A percentile compares a stretch with the other conserved stretches of the same genome.
These are phyloP conservation scores for Hiodon alosoides DNA, from an alignment of 2,113 vertebrate genomes.

Conservation along the genomic window DNA sequence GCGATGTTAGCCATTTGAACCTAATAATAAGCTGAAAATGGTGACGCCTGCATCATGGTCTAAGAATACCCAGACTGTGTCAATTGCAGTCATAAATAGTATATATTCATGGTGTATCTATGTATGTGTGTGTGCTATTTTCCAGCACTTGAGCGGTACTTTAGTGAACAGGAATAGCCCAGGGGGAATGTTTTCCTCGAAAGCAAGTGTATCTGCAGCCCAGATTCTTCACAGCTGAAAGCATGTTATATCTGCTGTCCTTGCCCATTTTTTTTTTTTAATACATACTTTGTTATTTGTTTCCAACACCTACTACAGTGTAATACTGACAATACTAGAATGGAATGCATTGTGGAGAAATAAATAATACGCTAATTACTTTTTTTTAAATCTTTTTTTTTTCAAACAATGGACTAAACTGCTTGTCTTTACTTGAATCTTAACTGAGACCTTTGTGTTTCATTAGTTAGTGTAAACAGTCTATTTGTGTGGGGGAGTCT, in stretches of 20 bases:
- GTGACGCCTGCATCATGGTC: background rate
- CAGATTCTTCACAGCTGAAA: slow-evolving; percentile 43
- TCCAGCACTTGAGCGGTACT: slow-evolving; percentile 18
- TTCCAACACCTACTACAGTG: slow-evolving; percentile 51
- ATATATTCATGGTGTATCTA: slow-evolving; percentile 13
- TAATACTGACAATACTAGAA: slow-evolving; percentile 49
- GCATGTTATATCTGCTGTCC: slow-evolving; percentile 43
- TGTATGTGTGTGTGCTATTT: slow-evolving; percentile 13
- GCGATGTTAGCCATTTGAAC: background rate
- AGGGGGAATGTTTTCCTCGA: slow-evolving; percentile 21
- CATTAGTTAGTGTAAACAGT: slow-evolving; percentile 46
- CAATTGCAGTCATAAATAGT: slow-evolving; percentile 25
- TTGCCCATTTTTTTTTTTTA: slow-evolving; percentile 47
- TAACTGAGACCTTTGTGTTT: slow-evolving; percentile 56
- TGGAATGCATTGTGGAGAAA: slow-evolving; percentile 41
- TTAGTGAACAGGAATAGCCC: slow-evolving; percentile 20
- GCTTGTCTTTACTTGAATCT: slow-evolving; percentile 52
- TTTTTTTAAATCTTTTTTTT: slow-evolving; percentile 43
- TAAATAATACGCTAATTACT: slow-evolving; percentile 55
- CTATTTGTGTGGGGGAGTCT: slow-evolving; percentile 54
- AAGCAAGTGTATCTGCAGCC: slow-evolving; percentile 32
- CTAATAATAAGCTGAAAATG: background rate
- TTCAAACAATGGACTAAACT: slow-evolving; percentile 51
- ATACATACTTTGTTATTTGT: slow-evolving; percentile 50
- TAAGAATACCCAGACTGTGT: slow-evolving; percentile 1